phyloP scores from a whole-genome alignment of 2,113 vertebrate genomes.

The Xiphophorus couchianus region DNA sequence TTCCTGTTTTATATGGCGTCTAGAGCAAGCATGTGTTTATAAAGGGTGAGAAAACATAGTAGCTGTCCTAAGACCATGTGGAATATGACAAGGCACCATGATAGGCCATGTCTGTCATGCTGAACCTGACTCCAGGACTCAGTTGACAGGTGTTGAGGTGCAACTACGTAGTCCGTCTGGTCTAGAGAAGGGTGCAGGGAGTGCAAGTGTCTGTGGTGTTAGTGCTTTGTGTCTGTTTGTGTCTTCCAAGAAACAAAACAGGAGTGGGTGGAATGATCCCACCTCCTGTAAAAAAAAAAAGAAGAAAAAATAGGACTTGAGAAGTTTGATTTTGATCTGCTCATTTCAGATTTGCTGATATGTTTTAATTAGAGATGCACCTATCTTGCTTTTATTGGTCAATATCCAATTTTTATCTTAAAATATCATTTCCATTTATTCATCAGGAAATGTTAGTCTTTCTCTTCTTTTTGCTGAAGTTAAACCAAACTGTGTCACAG shows the following conservation, averaged over 20 bases:
- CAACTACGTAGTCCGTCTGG: slow-evolving; percentile 69
- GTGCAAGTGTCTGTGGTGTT: slow-evolving; percentile 66
- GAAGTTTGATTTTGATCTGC: not conserved
- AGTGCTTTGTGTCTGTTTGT: slow-evolving; percentile 73
- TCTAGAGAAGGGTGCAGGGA: slow-evolving; percentile 55
- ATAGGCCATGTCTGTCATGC: slow-evolving; percentile 39
- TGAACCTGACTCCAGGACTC: slow-evolving; percentile 66
- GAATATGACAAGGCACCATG: slow-evolving; percentile 51
- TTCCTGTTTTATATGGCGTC: slow-evolving; percentile 28
- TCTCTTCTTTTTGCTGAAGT: no score
- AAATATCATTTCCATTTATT: no score
- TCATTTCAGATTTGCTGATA: not conserved
- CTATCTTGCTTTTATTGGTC: no score
- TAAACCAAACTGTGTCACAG: no score
- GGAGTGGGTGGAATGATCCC: slow-evolving; percentile 21
- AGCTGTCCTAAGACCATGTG: slow-evolving; percentile 17
- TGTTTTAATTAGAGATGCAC: not conserved
- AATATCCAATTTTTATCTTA: no score
- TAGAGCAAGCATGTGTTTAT: slow-evolving; percentile 26
- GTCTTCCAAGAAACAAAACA: slow-evolving; percentile 45
- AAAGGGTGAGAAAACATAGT: slow-evolving; percentile 26
- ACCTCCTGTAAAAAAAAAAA: slow-evolving; percentile 16
- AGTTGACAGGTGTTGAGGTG: slow-evolving; percentile 63
- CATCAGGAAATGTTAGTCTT: no score
- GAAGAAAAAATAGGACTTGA: not conserved